phyloP scores from a whole-genome alignment of 1,140 invertebrate genomes.

The Drosophila ercepeae region DNA sequence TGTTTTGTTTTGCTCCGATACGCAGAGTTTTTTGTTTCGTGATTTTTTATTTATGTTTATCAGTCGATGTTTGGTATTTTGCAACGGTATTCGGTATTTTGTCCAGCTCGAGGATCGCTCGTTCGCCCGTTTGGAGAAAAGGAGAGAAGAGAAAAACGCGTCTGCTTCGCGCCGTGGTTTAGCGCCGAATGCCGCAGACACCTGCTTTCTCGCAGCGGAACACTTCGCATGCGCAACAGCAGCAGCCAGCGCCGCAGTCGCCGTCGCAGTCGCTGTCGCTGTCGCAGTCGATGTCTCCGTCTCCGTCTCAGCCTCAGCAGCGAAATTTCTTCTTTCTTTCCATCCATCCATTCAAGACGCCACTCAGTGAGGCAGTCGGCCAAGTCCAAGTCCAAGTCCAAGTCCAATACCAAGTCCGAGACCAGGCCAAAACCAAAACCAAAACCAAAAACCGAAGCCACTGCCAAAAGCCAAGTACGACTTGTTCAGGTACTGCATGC shows the following conservation, averaged over 20 bases:
- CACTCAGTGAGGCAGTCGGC: constrained; percentile 55
- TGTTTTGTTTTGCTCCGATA: constrained; percentile 14
- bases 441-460: constrained; percentile 13
- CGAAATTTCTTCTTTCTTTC: constrained; percentile 75
- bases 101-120: constrained; percentile 26
- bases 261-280: constrained; percentile 15
- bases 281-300: neutral
- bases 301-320: constrained; percentile 15
- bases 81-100: constrained; percentile 4
- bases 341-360: constrained; percentile 61
- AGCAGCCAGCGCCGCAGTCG: constrained; percentile 20
- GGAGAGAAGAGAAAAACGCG: constrained; percentile 57
- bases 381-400: constrained; percentile 27
- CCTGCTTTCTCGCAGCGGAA: constrained; percentile 84
- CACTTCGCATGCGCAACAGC: constrained; percentile 83
- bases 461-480: constrained; percentile 41
- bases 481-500: constrained; percentile 41
- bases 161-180: constrained; percentile 83
- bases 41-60: neutral
- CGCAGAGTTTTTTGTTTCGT: constrained; percentile 2
- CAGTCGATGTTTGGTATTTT: constrained; percentile 17
- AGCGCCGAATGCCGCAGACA: constrained; percentile 83
- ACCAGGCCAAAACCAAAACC: neutral
- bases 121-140: constrained; percentile 18
- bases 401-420: too few species aligned